phyloP scores from a whole-genome alignment of 1,140 invertebrate genomes.

The Pantala flavescens region DNA sequence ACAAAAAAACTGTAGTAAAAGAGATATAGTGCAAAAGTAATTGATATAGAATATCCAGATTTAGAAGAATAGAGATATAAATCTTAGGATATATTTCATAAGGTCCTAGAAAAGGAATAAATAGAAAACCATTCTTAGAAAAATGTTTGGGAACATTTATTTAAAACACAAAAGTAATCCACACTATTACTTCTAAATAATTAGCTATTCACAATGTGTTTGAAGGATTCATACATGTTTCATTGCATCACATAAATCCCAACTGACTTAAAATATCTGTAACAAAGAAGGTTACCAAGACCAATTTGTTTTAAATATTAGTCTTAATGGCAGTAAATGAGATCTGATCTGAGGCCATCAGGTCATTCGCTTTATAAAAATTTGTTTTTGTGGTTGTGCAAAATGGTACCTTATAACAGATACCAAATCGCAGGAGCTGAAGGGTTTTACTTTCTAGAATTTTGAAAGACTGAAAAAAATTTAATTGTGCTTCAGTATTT shows the following conservation, averaged over 20 bases:
- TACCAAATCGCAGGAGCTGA: not conserved
- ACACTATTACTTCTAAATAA: conserved; percentile 10
- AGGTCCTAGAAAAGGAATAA: too few species aligned
- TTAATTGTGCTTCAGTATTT: not conserved
- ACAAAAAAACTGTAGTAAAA: too few species aligned
- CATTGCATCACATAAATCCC: not conserved
- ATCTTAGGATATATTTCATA: too few species aligned
- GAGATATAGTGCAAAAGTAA: too few species aligned
- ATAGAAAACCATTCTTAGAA: not conserved
- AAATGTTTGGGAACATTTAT: conserved; percentile 3
- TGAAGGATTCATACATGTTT: not conserved
- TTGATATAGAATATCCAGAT: too few species aligned
- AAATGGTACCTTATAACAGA: conserved; percentile 3
- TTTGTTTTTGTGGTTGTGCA: not conserved
- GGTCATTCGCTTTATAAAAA: not conserved
- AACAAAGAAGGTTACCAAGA: conserved; percentile 10
- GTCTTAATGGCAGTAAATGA: conserved; percentile 5
- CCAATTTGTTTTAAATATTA: not conserved
- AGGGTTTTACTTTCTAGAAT: not conserved
- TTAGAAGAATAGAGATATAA: too few species aligned
- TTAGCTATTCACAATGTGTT: not conserved
- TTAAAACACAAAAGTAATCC: conserved; percentile 6
- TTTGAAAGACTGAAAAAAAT: not conserved
- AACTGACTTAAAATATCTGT: conserved; percentile 8
- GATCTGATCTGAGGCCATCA: conserved; percentile 1